Base-by-base conservation (phyloP, 2,113 vertebrate genomes). In the Promerops cafer region DNA sequence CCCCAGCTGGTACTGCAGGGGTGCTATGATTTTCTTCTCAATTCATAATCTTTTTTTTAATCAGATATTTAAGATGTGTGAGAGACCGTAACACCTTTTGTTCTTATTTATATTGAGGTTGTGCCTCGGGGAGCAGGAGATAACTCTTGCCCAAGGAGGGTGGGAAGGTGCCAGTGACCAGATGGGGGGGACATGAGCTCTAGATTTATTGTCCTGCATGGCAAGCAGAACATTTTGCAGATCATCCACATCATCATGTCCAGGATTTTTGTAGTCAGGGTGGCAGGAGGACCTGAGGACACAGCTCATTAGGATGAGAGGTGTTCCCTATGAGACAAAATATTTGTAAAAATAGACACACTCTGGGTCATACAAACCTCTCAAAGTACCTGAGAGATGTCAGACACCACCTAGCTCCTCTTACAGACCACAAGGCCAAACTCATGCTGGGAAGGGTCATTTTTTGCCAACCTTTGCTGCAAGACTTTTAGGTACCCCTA, bases 121-220 rank as follows among this genome's bases (percentile, higher is more conserved):
- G 6, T n/a, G 24, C 54, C n/a, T 65, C 1, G 1, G 35, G 15
- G 10, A 80, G 31, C 28, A 59, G 35, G 9, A 84, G 17, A 18
- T 4, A 45, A 13, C 15, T 40, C 37, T 33, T 87, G 30, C 31
- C 59, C 56, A 26, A 0, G 17, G 33, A 74, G 31, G 13, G 10
- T 45, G 74, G 27, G 30, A 83, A 72, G 40, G 24, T 65, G n/a
- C 26, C 42, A 39, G 4, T 63, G 66, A 39, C 28, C 24, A 56
- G n/a, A 49, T 2, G 26, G 19, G 40, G 53, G 66, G 19, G n/a
- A 35, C 11, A 40, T 0, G 0, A 87, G 8, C 31, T 75, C 44
- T 13, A 30, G 52, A 44, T 81, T 65, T 37, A 21, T 27, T 70
- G 17, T 27, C 80, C 61, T 81, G 24, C 13, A 15, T 37, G 57